These are phyloP conservation scores for Enoplosus armatus DNA, from an alignment of 2,797 vertebrate genomes.

Conservation along the genomic window DNA sequence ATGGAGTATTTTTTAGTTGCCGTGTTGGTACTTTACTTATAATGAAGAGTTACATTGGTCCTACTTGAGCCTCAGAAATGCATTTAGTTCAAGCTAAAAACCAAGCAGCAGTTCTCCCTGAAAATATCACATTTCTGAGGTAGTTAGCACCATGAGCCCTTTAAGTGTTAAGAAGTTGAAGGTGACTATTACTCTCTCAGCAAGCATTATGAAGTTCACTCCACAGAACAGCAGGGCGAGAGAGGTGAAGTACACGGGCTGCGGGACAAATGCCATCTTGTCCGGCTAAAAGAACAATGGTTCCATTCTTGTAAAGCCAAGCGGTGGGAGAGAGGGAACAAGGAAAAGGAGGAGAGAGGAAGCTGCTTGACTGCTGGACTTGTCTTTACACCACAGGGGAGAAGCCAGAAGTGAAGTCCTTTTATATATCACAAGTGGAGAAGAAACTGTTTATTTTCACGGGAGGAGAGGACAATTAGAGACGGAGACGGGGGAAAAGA, in stretches of 20 bases:
- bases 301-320: constrained; percentile 41
- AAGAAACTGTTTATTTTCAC: constrained; percentile 25
- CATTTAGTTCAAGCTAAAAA: not conserved
- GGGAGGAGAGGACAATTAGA: constrained; percentile 7
- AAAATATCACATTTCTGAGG: constrained; percentile 27
- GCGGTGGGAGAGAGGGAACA: constrained; percentile 26
- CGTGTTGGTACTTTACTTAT: no score
- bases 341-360: constrained; percentile 40
- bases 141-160: not conserved
- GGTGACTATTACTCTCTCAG: constrained; percentile 23
- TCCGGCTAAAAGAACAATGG: constrained; percentile 52
- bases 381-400: constrained; percentile 47
- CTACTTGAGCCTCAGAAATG: not conserved
- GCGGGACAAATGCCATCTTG: constrained; percentile 34
- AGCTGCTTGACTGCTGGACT: constrained; percentile 36
- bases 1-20: not conserved
- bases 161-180: constrained; percentile 19
- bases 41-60: not conserved
- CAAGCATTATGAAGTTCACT: constrained; percentile 34
- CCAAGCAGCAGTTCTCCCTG: not conserved
- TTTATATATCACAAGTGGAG: constrained; percentile 7
- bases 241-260: constrained; percentile 19
- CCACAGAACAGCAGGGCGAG: constrained; percentile 1
- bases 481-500: not conserved
- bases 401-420: constrained; percentile 15